Percentiles rank a stretch among this genome's conserved stretches.
phyloP scores from a whole-genome alignment of 1,140 invertebrate species.

The Mycetomoellerius zeteki region DNA sequence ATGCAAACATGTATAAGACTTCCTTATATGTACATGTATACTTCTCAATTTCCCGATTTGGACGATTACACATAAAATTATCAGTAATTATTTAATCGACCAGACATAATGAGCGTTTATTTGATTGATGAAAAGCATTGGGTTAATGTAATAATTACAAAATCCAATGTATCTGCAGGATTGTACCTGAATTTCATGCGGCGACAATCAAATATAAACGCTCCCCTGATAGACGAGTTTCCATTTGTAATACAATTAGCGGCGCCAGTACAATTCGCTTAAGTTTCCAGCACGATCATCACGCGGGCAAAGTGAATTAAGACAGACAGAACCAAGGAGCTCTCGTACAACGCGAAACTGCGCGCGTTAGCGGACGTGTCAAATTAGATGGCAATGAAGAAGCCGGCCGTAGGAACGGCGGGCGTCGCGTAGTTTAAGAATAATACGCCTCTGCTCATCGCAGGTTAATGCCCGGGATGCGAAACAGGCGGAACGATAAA shows the following conservation, averaged over 20 bases:
- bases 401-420: neutral
- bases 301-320: conserved; percentile 53
- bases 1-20: neutral
- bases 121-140: neutral
- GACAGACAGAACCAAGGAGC: conserved; percentile 13
- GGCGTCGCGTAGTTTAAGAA: conserved; percentile 70
- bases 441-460: conserved; percentile 65
- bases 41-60: neutral
- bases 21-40: too few relatives aligned
- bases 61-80: neutral
- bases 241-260: conserved; percentile 57
- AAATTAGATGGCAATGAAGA: conserved; percentile 73
- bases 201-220: conserved; percentile 45
- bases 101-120: neutral
- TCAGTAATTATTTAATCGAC: neutral
- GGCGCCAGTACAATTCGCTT: conserved; percentile 45
- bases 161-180: conserved; percentile 10
- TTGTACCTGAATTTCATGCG: conserved; percentile 28
- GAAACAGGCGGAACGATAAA: conserved; percentile 77
- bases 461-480: conserved; percentile 74
- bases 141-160: conserved; percentile 26
- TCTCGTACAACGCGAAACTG: conserved; percentile 48
- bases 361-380: conserved; percentile 58
- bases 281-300: conserved; percentile 54
- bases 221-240: conserved; percentile 39